These are phyloP conservation scores for Rhinolophus sinicus DNA, from an alignment of 2,113 vertebrate species.

Conservation along the genomic window DNA sequence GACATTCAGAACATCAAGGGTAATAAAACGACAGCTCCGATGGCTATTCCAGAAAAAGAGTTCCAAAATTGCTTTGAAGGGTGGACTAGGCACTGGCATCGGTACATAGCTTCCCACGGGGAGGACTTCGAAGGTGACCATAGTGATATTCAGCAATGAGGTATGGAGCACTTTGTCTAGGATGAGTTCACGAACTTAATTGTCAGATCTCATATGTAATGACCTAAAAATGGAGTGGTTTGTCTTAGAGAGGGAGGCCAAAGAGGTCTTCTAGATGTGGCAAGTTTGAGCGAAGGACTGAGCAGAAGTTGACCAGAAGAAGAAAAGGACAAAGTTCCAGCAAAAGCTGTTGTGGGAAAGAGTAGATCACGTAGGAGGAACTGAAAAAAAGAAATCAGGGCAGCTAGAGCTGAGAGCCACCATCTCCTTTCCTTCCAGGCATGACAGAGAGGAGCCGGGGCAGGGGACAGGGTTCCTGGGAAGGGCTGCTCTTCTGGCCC, in stretches of 20 bases:
- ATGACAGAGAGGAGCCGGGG: fast-evolving
- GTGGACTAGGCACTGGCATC: too few species aligned
- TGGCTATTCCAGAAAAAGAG: too few species aligned
- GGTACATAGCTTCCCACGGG: too few species aligned
- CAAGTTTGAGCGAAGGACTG: neutral
- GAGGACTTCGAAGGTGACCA: too few species aligned
- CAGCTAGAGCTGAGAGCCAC: neutral
- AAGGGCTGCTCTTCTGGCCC: neutral
- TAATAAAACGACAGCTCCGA: too few species aligned
- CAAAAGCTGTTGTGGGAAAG: neutral
- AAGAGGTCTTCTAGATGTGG: neutral
- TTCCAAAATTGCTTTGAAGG: too few species aligned
- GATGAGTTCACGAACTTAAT: too few species aligned
- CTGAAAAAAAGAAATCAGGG: neutral
- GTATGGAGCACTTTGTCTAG: too few species aligned
- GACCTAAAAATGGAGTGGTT: neutral
- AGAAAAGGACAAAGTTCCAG: neutral
- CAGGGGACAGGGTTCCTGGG: neutral
- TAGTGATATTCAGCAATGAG: too few species aligned
- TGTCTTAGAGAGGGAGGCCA: neutral
- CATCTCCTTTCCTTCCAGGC: neutral
- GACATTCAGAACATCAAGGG: too few species aligned
- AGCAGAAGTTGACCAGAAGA: neutral
- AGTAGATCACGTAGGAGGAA: neutral
- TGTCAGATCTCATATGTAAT: neutral